These are phyloP conservation scores for Drosophila tristis DNA, from an alignment of 1,140 invertebrate species.

Conservation along the genomic window DNA sequence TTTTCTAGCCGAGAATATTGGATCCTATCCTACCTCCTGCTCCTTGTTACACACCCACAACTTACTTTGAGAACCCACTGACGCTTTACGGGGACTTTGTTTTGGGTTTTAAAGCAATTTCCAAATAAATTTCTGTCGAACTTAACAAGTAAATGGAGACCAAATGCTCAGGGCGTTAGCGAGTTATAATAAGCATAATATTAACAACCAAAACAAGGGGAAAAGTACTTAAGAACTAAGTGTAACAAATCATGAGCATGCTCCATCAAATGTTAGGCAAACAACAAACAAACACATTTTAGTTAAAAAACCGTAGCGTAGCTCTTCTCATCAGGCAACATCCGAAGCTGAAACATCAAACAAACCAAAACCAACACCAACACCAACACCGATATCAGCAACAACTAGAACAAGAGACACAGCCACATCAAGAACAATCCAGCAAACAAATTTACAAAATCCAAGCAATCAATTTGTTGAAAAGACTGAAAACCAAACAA, in stretches of 20 bases:
- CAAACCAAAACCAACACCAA: background rate
- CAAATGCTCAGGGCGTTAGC: slow-evolving; percentile 83
- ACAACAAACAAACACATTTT: slow-evolving; percentile 47
- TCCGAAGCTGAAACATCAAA: no score
- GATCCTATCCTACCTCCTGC: slow-evolving; percentile 6
- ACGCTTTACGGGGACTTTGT: slow-evolving; percentile 65
- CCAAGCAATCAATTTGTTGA: slow-evolving; percentile 79
- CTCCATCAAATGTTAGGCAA: slow-evolving; percentile 64
- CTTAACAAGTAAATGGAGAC: slow-evolving; percentile 83
- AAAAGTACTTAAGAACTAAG: slow-evolving; percentile 71
- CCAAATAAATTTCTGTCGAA: slow-evolving; percentile 64
- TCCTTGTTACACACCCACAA: no score
- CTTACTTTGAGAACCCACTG: slow-evolving; percentile 44
- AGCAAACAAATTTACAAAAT: slow-evolving; percentile 78
- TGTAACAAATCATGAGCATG: slow-evolving; percentile 77
- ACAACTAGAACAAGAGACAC: slow-evolving; percentile 24
- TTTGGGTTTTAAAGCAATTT: slow-evolving; percentile 31
- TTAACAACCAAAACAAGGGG: slow-evolving; percentile 53
- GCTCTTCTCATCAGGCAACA: slow-evolving; percentile 36
- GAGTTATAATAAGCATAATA: slow-evolving; percentile 70
- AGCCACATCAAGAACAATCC: slow-evolving; percentile 73
- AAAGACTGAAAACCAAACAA: slow-evolving; percentile 67
- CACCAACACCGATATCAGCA: slow-evolving; percentile 14
- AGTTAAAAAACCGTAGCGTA: slow-evolving; percentile 34
- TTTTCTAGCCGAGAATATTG: slow-evolving; percentile 10